Conservation (phyloP, 2,113 vertebrate genomes). For the Irena cyanogastra region DNA sequence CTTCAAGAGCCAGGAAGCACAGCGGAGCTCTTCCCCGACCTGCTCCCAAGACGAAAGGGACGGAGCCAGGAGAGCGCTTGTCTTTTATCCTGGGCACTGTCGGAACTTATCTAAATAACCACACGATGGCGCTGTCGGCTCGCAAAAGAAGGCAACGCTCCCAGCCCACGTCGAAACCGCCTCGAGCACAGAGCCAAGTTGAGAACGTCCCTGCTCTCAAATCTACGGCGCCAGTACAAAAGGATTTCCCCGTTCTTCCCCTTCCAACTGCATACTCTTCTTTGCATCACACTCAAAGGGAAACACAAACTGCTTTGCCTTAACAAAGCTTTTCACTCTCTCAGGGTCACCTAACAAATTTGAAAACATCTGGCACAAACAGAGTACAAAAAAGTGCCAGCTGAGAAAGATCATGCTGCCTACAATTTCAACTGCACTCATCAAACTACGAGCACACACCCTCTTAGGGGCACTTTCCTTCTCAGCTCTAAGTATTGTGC, state of each 20-base stretch:
- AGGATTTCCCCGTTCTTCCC: not conserved
- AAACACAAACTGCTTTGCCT: not conserved
- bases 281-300: not conserved
- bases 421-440: not conserved
- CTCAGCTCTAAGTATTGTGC: not conserved
- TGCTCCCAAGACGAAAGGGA: too few relatives aligned
- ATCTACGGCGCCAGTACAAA: not conserved
- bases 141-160: not conserved
- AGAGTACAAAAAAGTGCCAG: not conserved
- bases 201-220: not conserved
- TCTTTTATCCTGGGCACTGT: too few relatives aligned
- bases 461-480: not conserved
- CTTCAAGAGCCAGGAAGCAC: not conserved
- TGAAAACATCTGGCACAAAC: not conserved
- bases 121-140: too few relatives aligned
- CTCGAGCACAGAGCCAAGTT: not conserved
- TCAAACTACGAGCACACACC: not conserved
- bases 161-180: not conserved
- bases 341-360: not conserved
- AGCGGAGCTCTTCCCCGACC: too few relatives aligned
- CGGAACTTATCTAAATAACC: too few relatives aligned
- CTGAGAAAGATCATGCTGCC: not conserved
- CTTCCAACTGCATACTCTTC: not conserved
- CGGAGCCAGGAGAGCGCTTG: too few relatives aligned
- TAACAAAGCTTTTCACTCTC: not conserved